phyloP scores from a whole-genome alignment of 2,113 vertebrate species.

The Uropsilus gracilis region DNA sequence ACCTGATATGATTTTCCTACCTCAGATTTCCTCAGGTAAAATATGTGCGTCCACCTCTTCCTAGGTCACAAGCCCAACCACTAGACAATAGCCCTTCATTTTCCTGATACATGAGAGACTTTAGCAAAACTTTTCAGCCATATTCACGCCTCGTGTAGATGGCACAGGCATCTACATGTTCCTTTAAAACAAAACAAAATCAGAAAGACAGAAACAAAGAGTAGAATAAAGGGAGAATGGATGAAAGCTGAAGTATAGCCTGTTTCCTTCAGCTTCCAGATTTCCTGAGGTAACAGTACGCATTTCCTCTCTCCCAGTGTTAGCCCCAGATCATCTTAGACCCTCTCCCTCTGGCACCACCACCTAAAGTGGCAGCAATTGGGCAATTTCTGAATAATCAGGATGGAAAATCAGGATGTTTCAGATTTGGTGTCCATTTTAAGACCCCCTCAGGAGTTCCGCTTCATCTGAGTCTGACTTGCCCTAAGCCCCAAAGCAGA shows the following conservation, averaged over 20 bases:
- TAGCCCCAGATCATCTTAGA: neutral
- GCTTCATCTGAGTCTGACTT: conserved; percentile 79
- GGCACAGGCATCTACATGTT: neutral
- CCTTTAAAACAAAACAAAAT: conserved; percentile 17
- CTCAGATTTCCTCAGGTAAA: neutral
- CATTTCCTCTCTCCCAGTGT: neutral
- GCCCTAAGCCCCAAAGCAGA: conserved; percentile 80
- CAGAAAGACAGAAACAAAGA: neutral
- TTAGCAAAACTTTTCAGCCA: neutral
- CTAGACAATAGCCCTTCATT: neutral
- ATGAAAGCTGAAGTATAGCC: fast-evolving
- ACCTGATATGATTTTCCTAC: neutral
- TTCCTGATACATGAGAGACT: neutral
- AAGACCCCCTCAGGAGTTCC: conserved; percentile 75
- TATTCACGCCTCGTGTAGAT: neutral
- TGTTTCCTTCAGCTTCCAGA: neutral
- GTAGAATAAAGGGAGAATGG: neutral
- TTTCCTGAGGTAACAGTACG: neutral
- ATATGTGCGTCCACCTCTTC: neutral
- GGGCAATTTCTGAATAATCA: conserved; percentile 69
- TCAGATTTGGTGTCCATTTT: conserved; percentile 70
- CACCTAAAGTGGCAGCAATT: conserved; percentile 44
- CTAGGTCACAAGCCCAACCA: neutral
- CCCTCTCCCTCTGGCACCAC: neutral
- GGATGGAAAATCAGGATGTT: conserved; percentile 64